Evolutionary conservation across 2,113 vertebrate species (phyloP), one percentile per base, ranked within the genome.

Genomic region (Scatophagus argus): DNA sequence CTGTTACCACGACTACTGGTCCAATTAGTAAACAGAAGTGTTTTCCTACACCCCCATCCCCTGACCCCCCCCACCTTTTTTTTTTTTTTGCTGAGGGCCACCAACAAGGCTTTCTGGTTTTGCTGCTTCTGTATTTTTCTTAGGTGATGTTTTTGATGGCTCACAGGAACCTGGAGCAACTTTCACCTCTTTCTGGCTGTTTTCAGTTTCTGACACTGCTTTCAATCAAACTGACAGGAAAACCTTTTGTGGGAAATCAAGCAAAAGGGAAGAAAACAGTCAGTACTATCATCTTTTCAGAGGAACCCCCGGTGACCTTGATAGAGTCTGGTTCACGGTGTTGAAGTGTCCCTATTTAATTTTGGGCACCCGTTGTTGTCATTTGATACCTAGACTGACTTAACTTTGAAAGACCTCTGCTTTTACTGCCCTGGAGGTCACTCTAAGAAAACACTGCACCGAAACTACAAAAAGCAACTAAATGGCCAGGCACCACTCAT

Each of bases 11-110:
- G 27, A 87, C 90, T 92, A 90, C 90, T 41, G 84, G 38, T 74
- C 81, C 87, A 91, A 90, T 93, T 92, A 92, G 86, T 72, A 81
- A 87, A 88, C 86, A 88, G 85, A 79, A 83, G 88, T 85, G 84
- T 90, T 92, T 91, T 77, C 64, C 65, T 9, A 43, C n/a, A n/a
- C n/a, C n/a, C n/a, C n/a, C n/a, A n/a, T n/a, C n/a, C n/a, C n/a
- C n/a, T n/a, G n/a, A n/a, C n/a, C n/a, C n/a, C n/a, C 34, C 11
- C 70, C 59, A 55, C 56, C 54, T 81, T 62, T 32, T 52, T 65
- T 44, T 21, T 38, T 27, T 64, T 59, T 74, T 84, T 81, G 81
- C 72, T 69, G 55, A 64, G 23, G 73, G 77, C 77, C 74, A 81
- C 78, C 78, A 78, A 77, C 77, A 75, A 74, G 64, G 73, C 38